These are phyloP conservation scores for Ecliptopera silaceata DNA, from an alignment of 2,888 invertebrate genomes.

Conservation along the genomic window DNA sequence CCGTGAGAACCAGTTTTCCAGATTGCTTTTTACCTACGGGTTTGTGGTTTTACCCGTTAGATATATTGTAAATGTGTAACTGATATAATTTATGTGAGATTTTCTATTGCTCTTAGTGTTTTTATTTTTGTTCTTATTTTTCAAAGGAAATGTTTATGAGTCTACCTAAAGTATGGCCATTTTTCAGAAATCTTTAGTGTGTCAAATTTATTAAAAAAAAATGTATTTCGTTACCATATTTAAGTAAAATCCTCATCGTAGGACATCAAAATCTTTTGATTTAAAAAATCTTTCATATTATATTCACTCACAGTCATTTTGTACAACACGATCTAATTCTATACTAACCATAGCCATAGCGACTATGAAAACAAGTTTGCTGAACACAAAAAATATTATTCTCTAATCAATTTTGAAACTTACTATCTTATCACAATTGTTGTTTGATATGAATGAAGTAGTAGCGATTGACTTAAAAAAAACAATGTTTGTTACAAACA, in stretches of 20 bases:
- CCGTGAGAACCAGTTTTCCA: slow-evolving; percentile 36
- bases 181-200: too few species aligned
- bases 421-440: not conserved
- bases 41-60: slow-evolving; percentile 29
- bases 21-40: slow-evolving; percentile 26
- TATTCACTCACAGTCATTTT: too few species aligned
- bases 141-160: not conserved
- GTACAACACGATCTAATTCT: too few species aligned
- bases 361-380: too few species aligned
- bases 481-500: slow-evolving; percentile 9
- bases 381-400: too few species aligned
- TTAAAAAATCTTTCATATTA: too few species aligned
- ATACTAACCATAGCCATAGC: too few species aligned
- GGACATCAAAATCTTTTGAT: too few species aligned
- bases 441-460: not conserved
- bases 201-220: too few species aligned
- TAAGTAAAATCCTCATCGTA: too few species aligned
- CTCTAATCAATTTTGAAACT: not conserved
- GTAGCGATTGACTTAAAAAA: not conserved
- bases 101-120: not conserved
- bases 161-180: too few species aligned
- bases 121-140: not conserved
- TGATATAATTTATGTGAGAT: not conserved
- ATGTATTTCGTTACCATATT: too few species aligned
- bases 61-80: slow-evolving; percentile 15